These are phyloP conservation scores for Cheilosia vernalis DNA, from an alignment of 2,888 invertebrate species.

Conservation along the genomic window DNA sequence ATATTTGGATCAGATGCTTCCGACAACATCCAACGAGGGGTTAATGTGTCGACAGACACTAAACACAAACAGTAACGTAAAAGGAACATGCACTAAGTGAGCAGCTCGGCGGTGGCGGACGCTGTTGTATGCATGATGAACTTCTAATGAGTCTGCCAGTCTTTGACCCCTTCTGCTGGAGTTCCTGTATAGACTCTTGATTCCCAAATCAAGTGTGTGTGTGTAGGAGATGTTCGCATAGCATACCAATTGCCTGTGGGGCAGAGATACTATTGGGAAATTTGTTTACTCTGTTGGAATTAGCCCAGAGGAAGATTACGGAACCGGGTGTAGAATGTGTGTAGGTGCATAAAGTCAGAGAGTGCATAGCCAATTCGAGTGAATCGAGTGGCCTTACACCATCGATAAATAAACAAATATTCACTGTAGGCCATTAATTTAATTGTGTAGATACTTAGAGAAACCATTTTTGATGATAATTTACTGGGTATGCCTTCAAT, in stretches of 20 bases:
- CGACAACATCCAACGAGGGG: constrained; percentile 14
- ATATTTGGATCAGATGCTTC: constrained; percentile 11
- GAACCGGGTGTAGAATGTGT: constrained; percentile 23
- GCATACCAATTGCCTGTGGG: background rate
- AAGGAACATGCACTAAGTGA: background rate
- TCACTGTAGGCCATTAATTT: constrained; percentile 1
- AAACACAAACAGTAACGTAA: constrained; percentile 47
- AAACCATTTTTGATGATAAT: background rate
- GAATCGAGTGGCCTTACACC: constrained; percentile 28
- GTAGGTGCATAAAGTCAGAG: constrained; percentile 21
- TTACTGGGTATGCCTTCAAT: no score
- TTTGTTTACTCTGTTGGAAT: constrained; percentile 53
- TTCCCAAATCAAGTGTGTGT: constrained; percentile 30
- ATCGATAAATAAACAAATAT: constrained; percentile 50
- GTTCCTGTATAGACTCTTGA: constrained; percentile 16
- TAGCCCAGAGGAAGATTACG: background rate
- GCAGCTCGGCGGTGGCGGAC: background rate
- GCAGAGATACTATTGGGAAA: constrained; percentile 46
- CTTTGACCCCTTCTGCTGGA: constrained; percentile 48
- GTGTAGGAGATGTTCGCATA: background rate
- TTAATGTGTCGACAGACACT: constrained; percentile 49
- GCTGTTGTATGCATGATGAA: constrained; percentile 28
- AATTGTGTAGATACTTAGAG: background rate
- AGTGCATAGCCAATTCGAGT: constrained; percentile 12
- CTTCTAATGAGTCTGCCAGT: constrained; percentile 59